phyloP scores from a whole-genome alignment of 2,113 vertebrate species.

The Pterocles orientalis region DNA sequence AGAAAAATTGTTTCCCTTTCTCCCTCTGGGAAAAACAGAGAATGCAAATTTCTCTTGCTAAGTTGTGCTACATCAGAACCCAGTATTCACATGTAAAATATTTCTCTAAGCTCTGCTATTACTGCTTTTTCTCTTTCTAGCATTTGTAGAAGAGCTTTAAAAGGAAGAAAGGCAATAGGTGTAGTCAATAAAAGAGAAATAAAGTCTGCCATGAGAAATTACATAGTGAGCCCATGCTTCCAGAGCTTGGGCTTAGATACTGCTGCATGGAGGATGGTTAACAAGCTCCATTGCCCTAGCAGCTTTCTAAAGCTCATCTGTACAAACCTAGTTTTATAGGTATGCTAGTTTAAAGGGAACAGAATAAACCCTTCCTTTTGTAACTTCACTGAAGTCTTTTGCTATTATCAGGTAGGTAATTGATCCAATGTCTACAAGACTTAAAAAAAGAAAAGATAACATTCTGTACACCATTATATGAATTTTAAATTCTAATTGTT shows the following conservation, averaged over 20 bases:
- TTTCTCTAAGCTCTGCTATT: background rate
- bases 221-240: background rate
- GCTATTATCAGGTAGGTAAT: background rate
- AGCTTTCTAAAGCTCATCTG: background rate
- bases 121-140: background rate
- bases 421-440: background rate
- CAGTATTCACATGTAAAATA: background rate
- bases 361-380: background rate
- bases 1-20: background rate
- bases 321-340: background rate
- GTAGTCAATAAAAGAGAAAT: slow-evolving; percentile 27
- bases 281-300: background rate
- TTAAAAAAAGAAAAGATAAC: background rate
- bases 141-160: background rate
- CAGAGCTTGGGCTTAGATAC: background rate
- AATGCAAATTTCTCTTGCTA: background rate
- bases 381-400: background rate
- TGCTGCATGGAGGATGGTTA: background rate
- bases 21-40: background rate
- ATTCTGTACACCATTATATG: background rate
- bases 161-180: background rate
- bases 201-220: background rate
- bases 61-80: background rate
- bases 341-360: background rate
- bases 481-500: background rate